Conservation (phyloP, 2,888 invertebrate genomes). For the Spodoptera exigua region DNA sequence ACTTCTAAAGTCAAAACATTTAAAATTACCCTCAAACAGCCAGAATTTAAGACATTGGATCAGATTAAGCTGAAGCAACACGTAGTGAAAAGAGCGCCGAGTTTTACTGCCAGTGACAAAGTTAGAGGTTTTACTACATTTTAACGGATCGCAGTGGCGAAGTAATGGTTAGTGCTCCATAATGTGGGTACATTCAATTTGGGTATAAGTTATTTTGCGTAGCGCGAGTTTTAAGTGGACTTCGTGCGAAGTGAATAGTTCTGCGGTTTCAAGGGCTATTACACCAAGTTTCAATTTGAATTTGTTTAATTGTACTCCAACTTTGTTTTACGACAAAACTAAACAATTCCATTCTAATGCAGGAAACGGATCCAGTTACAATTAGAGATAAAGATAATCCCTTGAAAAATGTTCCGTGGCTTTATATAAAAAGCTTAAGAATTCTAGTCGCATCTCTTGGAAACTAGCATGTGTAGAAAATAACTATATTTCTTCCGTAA, state of each 20-base stretch:
- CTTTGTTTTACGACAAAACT: not conserved
- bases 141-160: slow-evolving; percentile 49
- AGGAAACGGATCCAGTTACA: not conserved
- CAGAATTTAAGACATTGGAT: slow-evolving; percentile 35
- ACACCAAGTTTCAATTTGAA: slow-evolving; percentile 20
- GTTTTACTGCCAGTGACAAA: slow-evolving; percentile 50
- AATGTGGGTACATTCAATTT: slow-evolving; percentile 54
- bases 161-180: slow-evolving; percentile 41
- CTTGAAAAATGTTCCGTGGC: slow-evolving; percentile 1
- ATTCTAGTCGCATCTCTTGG: slow-evolving; percentile 22
- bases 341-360: no score
- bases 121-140: slow-evolving; percentile 58
- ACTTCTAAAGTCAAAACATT: slow-evolving; percentile 30
- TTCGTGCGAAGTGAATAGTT: slow-evolving; percentile 27
- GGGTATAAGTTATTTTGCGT: slow-evolving; percentile 49
- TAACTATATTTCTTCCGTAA: slow-evolving; percentile 48
- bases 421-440: slow-evolving; percentile 18
- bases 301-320: slow-evolving; percentile 4
- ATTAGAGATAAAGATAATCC: slow-evolving; percentile 7
- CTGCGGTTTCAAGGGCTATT: slow-evolving; percentile 7
- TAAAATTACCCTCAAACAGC: slow-evolving; percentile 22
- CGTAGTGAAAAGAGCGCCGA: slow-evolving; percentile 34
- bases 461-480: slow-evolving; percentile 40
- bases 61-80: slow-evolving; percentile 51
- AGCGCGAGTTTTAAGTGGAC: slow-evolving; percentile 48